A percentile compares a stretch with the other conserved stretches of the same genome.
These are phyloP conservation scores for Aphrophora alni DNA, from an alignment of 2,888 invertebrate genomes.

Conservation along the genomic window DNA sequence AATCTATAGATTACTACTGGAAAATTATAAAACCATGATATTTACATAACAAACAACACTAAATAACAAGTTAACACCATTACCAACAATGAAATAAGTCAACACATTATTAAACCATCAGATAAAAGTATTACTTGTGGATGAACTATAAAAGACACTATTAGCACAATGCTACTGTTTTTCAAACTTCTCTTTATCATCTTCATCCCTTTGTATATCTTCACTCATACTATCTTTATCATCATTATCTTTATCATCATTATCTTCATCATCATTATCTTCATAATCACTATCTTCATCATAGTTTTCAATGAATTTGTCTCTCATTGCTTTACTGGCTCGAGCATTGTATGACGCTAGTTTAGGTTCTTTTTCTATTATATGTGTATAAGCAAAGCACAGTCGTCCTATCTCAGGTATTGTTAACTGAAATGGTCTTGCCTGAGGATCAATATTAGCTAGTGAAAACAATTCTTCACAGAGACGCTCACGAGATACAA, in stretches of 20 bases:
- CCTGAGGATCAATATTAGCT: conserved; percentile 73
- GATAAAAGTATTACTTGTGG: no score
- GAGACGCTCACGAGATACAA: conserved; percentile 68
- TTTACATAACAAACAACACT: no score
- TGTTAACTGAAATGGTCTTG: conserved; percentile 74
- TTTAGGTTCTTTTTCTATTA: conserved; percentile 59
- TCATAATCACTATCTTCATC: background rate
- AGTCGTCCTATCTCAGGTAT: conserved; percentile 80
- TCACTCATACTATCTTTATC: background rate
- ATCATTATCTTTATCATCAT: background rate
- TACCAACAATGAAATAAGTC: no score
- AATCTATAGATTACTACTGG: no score
- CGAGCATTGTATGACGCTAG: conserved; percentile 47
- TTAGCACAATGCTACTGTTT: background rate
- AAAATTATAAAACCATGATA: no score
- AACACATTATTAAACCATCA: no score
- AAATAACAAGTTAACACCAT: no score
- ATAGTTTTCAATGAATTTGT: conserved; percentile 1
- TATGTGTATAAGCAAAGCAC: conserved; percentile 76
- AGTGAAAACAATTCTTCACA: conserved; percentile 70
- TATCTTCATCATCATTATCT: background rate
- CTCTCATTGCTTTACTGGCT: conserved; percentile 21
- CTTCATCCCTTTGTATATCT: background rate
- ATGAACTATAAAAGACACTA: background rate
- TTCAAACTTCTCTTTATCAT: background rate